These are phyloP conservation scores for Channallabes apus DNA, from an alignment of 2,797 vertebrate genomes.

Conservation along the genomic window DNA sequence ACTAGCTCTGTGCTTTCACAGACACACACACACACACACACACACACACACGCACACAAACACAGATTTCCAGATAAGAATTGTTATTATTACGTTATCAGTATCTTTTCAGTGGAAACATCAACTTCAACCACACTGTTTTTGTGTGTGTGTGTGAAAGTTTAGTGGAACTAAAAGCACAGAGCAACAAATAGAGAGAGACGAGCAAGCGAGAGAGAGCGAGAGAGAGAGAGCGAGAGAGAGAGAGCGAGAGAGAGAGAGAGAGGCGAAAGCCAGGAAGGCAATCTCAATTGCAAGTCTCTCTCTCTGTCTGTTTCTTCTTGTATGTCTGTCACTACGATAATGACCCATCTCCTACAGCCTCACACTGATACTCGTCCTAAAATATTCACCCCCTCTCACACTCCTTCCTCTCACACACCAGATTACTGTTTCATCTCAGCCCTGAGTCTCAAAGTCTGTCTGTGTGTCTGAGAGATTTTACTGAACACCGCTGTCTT, in stretches of 20 bases:
- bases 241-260: background rate
- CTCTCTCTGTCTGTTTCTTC: background rate
- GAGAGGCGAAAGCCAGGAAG: background rate
- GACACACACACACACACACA: constrained; percentile 14
- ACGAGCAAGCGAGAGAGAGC: background rate
- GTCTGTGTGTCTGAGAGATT: background rate
- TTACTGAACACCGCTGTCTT: background rate
- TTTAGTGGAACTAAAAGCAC: too few species aligned
- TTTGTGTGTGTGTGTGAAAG: background rate
- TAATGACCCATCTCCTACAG: background rate
- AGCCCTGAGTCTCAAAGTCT: background rate
- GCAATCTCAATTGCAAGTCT: background rate
- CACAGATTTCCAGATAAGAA: constrained; percentile 33
- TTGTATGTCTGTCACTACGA: background rate
- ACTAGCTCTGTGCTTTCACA: background rate
- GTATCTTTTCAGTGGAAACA: background rate
- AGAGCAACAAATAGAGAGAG: background rate
- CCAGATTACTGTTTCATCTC: background rate
- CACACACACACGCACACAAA: too few species aligned
- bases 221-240: background rate
- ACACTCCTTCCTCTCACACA: too few species aligned
- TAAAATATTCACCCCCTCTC: background rate
- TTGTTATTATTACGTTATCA: constrained; percentile 42
- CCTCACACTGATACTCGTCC: background rate
- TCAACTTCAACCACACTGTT: background rate